phyloP scores from a whole-genome alignment of 2,113 vertebrate genomes.

The Glareola pratincola region DNA sequence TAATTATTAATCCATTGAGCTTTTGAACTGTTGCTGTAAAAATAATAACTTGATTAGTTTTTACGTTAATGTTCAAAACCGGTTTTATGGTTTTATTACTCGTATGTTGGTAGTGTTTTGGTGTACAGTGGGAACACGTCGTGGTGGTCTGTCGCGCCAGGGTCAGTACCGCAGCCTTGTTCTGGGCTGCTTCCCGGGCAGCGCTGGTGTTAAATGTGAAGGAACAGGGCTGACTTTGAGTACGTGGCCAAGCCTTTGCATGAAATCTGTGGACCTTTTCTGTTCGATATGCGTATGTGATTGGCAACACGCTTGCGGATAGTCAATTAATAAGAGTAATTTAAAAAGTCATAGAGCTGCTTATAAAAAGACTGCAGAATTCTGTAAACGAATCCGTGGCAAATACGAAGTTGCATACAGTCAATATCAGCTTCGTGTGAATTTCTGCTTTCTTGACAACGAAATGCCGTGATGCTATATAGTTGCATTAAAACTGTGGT shows the following conservation, averaged over 20 bases:
- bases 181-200: background rate
- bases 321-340: background rate
- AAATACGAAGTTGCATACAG: background rate
- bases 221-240: background rate
- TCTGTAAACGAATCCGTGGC: background rate
- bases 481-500: background rate
- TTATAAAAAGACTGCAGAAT: background rate
- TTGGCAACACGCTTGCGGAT: background rate
- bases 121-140: too few species aligned
- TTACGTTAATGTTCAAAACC: background rate
- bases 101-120: background rate
- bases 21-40: constrained; percentile 24
- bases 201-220: rapidly evolving
- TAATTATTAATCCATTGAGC: constrained; percentile 8
- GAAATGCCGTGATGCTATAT: background rate
- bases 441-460: background rate
- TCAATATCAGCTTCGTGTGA: background rate
- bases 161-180: background rate
- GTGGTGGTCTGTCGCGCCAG: background rate
- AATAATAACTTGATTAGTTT: background rate
- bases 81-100: background rate
- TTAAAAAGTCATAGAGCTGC: background rate
- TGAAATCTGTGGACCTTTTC: background rate
- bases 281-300: background rate
- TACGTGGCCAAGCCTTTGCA: background rate